Base-by-base conservation (phyloP, 2,797 vertebrate species). In the Hydrolagus colliei region DNA sequence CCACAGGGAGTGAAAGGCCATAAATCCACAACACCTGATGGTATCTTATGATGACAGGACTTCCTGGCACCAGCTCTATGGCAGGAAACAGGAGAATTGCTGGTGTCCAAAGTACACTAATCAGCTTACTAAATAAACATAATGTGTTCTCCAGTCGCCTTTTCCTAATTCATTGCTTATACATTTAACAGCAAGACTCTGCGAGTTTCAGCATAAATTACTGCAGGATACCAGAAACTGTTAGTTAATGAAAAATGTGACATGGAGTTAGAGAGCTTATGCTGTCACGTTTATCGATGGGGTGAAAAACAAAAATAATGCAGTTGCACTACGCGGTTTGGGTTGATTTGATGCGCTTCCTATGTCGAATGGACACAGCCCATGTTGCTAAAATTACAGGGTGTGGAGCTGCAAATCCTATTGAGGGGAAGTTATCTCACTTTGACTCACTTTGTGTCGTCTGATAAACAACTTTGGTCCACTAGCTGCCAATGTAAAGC, bases 61-160 rank as follows among this genome's bases (percentile, higher is more conserved):
- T 87, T 88, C 86, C 73, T 88, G 86, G 88, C 88, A 89, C 73
- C 68, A 78, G 16, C 18, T 87, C 68, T 88, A 86, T 68, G 86
- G 80, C 85, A 86, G 87, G 88, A 90, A 87, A 86, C 86, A 89
- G 85, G 41, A 22, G 74, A 68, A 78, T 82, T 86, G 87, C 87
- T 27, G n/a, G 13, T 88, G 73, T 84, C 86, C 86, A 91, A 90
- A 88, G 86, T 89, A 90, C 88, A 88, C 71, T 88, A 88, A 90
- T 89, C 89, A 90, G 67, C 86, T 89, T 90, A 88, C 78, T 89
- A 52, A 84, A 89, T 87, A 89, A 92, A 90, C 20, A 88, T 87
- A 89, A 7, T 52, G 22, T 88, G 65, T 35, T 65, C 65, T 52
- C 65, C 52, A 32, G 65, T 84, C 67, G 16, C 16, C 65, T 89